Conservation (phyloP, 1,140 invertebrate species). For the Chrysoperla carnea region DNA sequence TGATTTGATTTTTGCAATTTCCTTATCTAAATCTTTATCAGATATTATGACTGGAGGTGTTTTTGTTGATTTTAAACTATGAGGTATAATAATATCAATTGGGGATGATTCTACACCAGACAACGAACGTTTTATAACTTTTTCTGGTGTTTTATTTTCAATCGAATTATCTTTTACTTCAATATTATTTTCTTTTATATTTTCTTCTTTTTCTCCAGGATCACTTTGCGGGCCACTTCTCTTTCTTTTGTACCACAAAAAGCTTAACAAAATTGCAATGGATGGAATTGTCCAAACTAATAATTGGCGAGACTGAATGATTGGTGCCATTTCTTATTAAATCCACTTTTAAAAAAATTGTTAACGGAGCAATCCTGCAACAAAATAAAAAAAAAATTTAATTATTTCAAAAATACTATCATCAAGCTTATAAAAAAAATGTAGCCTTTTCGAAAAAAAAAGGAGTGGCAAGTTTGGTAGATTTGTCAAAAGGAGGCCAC, state of each 20-base stretch:
- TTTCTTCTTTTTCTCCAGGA: slow-evolving; percentile 24
- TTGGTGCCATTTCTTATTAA: slow-evolving; percentile 28
- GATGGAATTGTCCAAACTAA: slow-evolving; percentile 38
- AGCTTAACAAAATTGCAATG: slow-evolving; percentile 36
- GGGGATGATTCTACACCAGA: slow-evolving; percentile 31
- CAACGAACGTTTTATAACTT: slow-evolving; percentile 16
- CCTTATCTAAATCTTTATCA: slow-evolving; percentile 37
- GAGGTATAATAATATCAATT: slow-evolving; percentile 35
- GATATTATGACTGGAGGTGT: slow-evolving; percentile 32
- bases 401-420: too few relatives aligned
- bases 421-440: too few relatives aligned
- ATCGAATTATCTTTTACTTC: slow-evolving; percentile 25
- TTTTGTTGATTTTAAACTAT: slow-evolving; percentile 26
- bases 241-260: slow-evolving; percentile 44
- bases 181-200: slow-evolving; percentile 24
- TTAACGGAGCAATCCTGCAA: slow-evolving; percentile 8
- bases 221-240: slow-evolving; percentile 23
- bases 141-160: slow-evolving; percentile 20
- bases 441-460: too few relatives aligned
- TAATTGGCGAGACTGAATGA: slow-evolving; percentile 33
- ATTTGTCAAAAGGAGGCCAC: too few relatives aligned
- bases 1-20: slow-evolving; percentile 33
- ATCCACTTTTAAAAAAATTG: slow-evolving; percentile 22
- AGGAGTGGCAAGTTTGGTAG: too few relatives aligned
- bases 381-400: slow-evolving; percentile 2